Evolutionary conservation across 2,113 vertebrate species (phyloP).

Genomic region (Coryphaenoides rupestris): DNA sequence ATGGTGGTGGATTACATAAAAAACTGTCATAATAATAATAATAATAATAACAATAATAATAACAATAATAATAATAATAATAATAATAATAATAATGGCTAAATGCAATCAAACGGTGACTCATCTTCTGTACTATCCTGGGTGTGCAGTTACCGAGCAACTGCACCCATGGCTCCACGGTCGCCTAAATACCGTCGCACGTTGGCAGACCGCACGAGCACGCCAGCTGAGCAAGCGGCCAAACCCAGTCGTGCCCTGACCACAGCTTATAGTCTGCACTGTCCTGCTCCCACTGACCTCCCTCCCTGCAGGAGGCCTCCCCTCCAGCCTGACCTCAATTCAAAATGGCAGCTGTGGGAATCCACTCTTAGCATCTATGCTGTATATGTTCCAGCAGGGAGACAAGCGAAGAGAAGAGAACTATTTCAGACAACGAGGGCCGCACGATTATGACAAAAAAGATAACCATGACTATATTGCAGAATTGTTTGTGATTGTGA

Average conservation of each 20-base stretch:
- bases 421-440: too few species aligned
- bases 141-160: conserved; percentile 19
- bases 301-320: conserved; percentile 36
- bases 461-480: too few species aligned
- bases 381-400: not conserved
- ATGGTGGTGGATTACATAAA: too few species aligned
- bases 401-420: too few species aligned
- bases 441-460: too few species aligned
- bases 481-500: too few species aligned
- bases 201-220: not conserved
- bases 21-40: too few species aligned
- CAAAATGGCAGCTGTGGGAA: conserved; percentile 40
- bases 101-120: conserved; percentile 4
- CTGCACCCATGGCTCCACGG: not conserved
- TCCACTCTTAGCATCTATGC: conserved; percentile 12
- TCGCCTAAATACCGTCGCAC: not conserved
- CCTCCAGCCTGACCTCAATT: conserved; percentile 49
- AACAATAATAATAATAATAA: too few species aligned
- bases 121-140: conserved; percentile 11
- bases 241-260: conserved; percentile 36
- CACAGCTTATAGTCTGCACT: not conserved
- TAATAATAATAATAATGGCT: too few species aligned
- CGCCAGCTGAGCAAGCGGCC: conserved; percentile 11
- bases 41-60: too few species aligned
- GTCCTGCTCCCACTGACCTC: conserved; percentile 18